Conservation (phyloP, 2,888 invertebrate species). For the Leucoma salicis region DNA sequence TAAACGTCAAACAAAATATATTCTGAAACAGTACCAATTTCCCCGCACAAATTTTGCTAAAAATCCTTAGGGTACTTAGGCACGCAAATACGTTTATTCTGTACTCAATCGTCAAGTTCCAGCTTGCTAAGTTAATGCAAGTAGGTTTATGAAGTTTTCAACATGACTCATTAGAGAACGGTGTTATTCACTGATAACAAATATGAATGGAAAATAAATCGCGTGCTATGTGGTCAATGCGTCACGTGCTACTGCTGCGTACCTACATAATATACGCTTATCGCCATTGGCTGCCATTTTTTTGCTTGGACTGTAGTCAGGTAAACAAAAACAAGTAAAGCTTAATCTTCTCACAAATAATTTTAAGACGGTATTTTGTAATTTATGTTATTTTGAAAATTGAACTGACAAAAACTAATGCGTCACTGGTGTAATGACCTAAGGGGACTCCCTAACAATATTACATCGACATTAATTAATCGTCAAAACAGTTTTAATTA, state of each 20-base stretch:
- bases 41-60: no score
- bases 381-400: conserved; percentile 1
- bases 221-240: conserved; percentile 10
- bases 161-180: conserved; percentile 18
- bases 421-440: neutral
- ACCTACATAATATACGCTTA: neutral
- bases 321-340: conserved; percentile 9
- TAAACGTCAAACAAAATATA: no score
- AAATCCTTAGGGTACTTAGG: no score
- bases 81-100: no score
- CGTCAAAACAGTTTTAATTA: no score
- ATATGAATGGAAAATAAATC: conserved; percentile 25
- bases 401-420: neutral
- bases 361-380: neutral
- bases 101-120: no score
- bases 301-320: conserved; percentile 9
- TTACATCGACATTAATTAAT: no score
- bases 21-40: no score
- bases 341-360: conserved; percentile 7
- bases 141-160: conserved; percentile 3
- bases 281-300: conserved; percentile 7
- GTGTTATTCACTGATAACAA: conserved; percentile 19
- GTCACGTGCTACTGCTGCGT: conserved; percentile 18
- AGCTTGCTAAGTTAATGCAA: no score
- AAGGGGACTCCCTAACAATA: no score